Percentiles rank a stretch among this genome's conserved stretches.
phyloP scores from a whole-genome alignment of 2,797 vertebrate genomes.

The Buceros bicornis region DNA sequence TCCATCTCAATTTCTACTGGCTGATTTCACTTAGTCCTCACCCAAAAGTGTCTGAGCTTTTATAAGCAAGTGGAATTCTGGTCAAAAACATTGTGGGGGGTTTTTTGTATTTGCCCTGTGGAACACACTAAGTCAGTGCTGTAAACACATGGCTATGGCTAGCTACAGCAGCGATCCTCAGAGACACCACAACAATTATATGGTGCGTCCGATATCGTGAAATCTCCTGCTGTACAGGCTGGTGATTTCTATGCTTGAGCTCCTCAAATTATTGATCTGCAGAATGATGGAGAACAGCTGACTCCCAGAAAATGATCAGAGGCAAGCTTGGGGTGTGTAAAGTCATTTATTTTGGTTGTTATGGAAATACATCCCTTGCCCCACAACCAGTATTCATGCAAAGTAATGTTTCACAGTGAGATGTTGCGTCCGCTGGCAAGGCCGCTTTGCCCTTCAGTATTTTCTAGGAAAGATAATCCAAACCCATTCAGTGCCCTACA shows the following conservation, averaged over 20 bases:
- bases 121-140: background rate
- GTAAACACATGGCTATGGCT: background rate
- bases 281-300: background rate
- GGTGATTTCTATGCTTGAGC: background rate
- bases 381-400: background rate
- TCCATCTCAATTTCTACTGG: background rate
- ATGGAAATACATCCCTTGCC: background rate
- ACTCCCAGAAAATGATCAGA: background rate
- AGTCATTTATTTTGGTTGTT: background rate
- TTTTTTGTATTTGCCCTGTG: background rate
- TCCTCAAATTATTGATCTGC: background rate
- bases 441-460: background rate
- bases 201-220: background rate
- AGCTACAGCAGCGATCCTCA: background rate
- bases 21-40: background rate
- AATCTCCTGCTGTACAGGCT: background rate
- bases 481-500: background rate
- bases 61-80: background rate
- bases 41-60: background rate
- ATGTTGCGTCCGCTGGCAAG: background rate
- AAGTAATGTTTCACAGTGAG: background rate
- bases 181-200: fast-evolving
- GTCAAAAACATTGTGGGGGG: background rate
- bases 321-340: background rate
- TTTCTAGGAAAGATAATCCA: background rate